These are phyloP conservation scores for Neolamprologus multifasciatus DNA, from an alignment of 2,797 vertebrate genomes.

Conservation along the genomic window DNA sequence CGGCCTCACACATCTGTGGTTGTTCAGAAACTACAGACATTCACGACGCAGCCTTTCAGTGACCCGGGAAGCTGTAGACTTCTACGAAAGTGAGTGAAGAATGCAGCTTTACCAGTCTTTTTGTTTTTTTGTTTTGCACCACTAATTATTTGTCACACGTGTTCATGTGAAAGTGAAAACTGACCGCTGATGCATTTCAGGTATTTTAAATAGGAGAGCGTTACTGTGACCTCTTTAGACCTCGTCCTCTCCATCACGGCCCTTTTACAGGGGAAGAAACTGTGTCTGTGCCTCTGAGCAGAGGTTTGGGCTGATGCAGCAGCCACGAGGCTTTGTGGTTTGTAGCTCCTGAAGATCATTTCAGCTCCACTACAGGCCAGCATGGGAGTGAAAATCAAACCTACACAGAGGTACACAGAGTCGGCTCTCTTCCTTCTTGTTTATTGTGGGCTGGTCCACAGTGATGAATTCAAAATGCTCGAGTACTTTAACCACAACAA, in stretches of 20 bases:
- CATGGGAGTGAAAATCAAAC: background rate
- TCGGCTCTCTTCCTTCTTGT: background rate
- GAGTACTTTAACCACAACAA: background rate
- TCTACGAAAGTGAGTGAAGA: fast-evolving
- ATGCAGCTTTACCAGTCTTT: fast-evolving
- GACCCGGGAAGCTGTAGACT: background rate
- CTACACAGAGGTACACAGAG: fast-evolving
- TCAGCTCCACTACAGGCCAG: background rate
- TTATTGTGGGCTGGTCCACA: background rate
- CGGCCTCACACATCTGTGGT: fast-evolving
- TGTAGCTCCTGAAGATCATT: background rate
- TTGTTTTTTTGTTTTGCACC: fast-evolving
- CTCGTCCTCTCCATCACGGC: background rate
- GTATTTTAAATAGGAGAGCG: fast-evolving
- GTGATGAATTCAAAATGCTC: fast-evolving
- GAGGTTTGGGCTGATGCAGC: background rate
- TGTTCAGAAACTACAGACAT: fast-evolving
- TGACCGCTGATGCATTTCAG: background rate
- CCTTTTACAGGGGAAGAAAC: background rate
- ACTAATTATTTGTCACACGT: background rate
- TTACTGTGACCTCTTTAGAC: background rate
- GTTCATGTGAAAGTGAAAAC: fast-evolving
- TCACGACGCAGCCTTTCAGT: fast-evolving
- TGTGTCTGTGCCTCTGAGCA: fast-evolving
- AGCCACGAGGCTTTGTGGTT: background rate